phyloP scores from a whole-genome alignment of 1,140 invertebrate genomes.

The Ditylenchus dipsaci region DNA sequence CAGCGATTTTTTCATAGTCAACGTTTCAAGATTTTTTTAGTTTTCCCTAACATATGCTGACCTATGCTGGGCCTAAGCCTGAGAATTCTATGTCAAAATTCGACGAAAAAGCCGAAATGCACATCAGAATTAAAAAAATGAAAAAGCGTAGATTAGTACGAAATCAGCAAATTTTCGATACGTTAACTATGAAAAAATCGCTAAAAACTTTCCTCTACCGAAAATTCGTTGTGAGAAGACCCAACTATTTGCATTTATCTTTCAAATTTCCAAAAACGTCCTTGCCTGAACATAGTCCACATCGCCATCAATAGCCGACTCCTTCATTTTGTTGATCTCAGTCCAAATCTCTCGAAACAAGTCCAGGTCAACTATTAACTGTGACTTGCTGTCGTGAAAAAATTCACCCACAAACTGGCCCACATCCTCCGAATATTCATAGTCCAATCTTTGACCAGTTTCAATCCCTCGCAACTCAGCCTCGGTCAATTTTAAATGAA shows the following conservation, averaged over 20 bases:
- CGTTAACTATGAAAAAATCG: no score
- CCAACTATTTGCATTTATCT: no score
- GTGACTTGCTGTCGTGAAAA: constrained; percentile 51
- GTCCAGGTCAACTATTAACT: constrained; percentile 55
- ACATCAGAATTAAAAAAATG: no score
- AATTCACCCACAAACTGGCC: constrained; percentile 41
- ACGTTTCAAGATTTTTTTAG: no score
- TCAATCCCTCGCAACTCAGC: neutral
- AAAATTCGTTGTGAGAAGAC: neutral
- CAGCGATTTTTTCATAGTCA: no score
- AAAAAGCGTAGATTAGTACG: no score
- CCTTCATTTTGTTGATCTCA: constrained; percentile 19
- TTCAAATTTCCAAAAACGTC: no score
- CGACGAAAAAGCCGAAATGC: no score
- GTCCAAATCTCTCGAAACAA: constrained; percentile 46
- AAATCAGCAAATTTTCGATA: no score
- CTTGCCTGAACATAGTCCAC: constrained; percentile 31
- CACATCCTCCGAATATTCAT: constrained; percentile 14
- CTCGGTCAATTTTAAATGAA: neutral
- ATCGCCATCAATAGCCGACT: constrained; percentile 35
- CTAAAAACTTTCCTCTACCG: neutral
- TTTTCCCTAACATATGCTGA: no score
- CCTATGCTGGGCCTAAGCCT: no score
- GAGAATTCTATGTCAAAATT: no score
- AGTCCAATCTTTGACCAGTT: neutral